Conservation (phyloP, 1,140 invertebrate species). For the Zophobas morio region DNA sequence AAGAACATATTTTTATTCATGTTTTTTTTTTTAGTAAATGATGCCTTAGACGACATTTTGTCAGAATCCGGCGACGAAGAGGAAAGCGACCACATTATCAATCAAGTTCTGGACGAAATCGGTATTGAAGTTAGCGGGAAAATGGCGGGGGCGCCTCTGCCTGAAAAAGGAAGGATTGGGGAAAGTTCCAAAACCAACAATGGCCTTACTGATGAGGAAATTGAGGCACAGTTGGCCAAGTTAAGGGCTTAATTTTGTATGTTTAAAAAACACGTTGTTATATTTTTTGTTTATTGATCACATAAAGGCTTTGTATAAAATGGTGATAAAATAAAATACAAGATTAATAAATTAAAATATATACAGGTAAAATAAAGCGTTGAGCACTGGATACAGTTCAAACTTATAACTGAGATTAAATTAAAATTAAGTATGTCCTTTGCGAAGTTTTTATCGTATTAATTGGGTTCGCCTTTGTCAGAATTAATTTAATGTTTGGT, state of each 20-base stretch:
- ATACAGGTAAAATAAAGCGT: no score
- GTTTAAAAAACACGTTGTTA: conserved; percentile 35
- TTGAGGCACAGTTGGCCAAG: conserved; percentile 84
- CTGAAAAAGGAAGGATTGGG: conserved; percentile 73
- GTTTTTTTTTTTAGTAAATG: conserved; percentile 80
- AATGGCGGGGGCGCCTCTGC: conserved; percentile 70
- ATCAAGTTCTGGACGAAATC: conserved; percentile 94
- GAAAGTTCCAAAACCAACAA: conserved; percentile 66
- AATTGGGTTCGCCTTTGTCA: no score
- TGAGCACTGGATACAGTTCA: no score
- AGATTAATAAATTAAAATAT: neutral
- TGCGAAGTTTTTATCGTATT: no score
- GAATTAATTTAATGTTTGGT: no score
- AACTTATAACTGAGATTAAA: no score
- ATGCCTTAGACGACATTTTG: conserved; percentile 92
- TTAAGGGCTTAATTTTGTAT: conserved; percentile 71
- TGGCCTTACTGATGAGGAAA: conserved; percentile 79
- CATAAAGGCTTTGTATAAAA: neutral
- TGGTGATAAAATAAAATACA: conserved; percentile 2
- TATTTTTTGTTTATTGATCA: conserved; percentile 11
- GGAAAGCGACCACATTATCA: conserved; percentile 88
- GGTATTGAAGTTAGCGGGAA: conserved; percentile 95
- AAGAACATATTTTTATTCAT: conserved; percentile 19
- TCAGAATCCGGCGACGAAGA: conserved; percentile 92
- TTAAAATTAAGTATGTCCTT: no score